These are phyloP conservation scores for Drosophila nr. fundita DNA, from an alignment of 2,888 invertebrate species.

Conservation along the genomic window DNA sequence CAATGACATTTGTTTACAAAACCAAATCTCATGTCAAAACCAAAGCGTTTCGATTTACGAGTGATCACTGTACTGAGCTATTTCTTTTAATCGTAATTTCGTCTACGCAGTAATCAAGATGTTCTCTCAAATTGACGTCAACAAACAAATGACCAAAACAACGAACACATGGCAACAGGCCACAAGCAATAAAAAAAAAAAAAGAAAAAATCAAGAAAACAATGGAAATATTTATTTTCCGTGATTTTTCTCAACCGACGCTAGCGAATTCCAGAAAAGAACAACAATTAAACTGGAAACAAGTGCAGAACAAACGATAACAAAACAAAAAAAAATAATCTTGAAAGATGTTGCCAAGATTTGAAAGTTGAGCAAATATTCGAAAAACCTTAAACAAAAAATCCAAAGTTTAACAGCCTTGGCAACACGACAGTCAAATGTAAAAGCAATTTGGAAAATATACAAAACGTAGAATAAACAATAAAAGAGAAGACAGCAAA, in stretches of 20 bases:
- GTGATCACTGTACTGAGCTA: background rate
- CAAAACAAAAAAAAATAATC: background rate
- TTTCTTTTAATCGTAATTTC: slow-evolving; percentile 1
- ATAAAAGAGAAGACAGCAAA: slow-evolving; percentile 6
- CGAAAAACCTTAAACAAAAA: slow-evolving; percentile 17
- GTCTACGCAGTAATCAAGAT: slow-evolving; percentile 1
- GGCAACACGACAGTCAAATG: slow-evolving; percentile 21
- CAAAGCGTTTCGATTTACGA: background rate
- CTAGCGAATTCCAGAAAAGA: slow-evolving; percentile 18
- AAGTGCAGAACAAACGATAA: background rate
- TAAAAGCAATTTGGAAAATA: slow-evolving; percentile 28
- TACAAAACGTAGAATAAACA: slow-evolving; percentile 46
- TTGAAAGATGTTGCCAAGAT: slow-evolving; percentile 5
- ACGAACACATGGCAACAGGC: background rate
- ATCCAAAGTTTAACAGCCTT: slow-evolving; percentile 55
- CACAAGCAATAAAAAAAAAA: background rate
- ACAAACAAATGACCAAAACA: slow-evolving; percentile 13
- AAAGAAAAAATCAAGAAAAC: slow-evolving; percentile 4
- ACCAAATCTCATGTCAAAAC: background rate
- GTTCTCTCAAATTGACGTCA: slow-evolving; percentile 21
- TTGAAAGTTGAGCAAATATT: slow-evolving; percentile 27
- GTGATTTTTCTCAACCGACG: slow-evolving; percentile 12
- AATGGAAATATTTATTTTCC: slow-evolving; percentile 10
- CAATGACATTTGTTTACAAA: background rate
- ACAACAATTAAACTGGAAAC: background rate